A percentile compares a stretch with the other conserved stretches of the same genome.
Conservation (phyloP, 2,113 vertebrate species). For the Rutilus rutilus region DNA sequence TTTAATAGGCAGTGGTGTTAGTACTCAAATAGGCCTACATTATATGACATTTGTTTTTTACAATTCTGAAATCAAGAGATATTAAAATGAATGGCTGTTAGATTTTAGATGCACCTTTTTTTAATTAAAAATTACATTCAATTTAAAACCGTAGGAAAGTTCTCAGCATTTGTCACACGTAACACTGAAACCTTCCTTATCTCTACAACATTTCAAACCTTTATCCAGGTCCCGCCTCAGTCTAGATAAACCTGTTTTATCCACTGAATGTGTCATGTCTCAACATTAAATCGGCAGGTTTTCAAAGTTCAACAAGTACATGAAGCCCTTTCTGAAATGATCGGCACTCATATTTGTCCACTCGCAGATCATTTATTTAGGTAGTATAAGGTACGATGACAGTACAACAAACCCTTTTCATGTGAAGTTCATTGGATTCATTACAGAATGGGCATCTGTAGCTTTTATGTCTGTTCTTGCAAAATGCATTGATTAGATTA, state of each 20-base stretch:
- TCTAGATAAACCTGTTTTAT: slow-evolving; percentile 76
- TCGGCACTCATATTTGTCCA: not conserved
- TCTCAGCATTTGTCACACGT: too few species aligned
- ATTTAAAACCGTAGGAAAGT: not conserved
- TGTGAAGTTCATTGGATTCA: not conserved
- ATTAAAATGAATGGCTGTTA: not conserved
- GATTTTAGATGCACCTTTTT: not conserved
- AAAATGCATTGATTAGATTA: not conserved
- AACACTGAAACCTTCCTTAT: too few species aligned
- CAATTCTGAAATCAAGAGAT: not conserved
- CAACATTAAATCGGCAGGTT: not conserved
- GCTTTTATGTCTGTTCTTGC: not conserved
- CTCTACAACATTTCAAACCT: too few species aligned
- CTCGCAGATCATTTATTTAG: not conserved
- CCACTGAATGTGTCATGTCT: not conserved
- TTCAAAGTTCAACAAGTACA: not conserved
- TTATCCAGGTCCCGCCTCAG: slow-evolving; percentile 59
- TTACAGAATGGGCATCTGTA: not conserved
- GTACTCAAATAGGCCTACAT: not conserved
- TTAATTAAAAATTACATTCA: not conserved
- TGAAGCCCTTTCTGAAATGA: not conserved
- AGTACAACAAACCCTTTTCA: not conserved
- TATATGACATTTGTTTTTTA: not conserved
- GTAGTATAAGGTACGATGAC: not conserved
- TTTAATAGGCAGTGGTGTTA: not conserved